phyloP scores from a whole-genome alignment of 1,140 invertebrate genomes.

The Drepana arcuata region DNA sequence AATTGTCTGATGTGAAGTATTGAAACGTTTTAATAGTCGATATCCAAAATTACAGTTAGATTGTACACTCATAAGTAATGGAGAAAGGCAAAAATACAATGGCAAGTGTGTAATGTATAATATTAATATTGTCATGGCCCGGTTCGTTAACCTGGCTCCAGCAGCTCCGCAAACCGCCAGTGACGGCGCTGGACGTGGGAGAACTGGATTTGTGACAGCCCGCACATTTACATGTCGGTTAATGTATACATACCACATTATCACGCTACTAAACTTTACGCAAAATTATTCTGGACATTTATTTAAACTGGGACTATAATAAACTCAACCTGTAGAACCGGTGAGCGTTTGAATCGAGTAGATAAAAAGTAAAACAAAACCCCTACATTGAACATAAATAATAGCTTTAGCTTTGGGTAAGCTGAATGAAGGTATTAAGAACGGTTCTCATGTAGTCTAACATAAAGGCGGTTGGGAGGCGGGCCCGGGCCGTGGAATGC shows the following conservation, averaged over 20 bases:
- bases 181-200: conserved; percentile 41
- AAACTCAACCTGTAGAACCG: conserved; percentile 17
- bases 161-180: conserved; percentile 4
- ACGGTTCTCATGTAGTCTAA: too few relatives aligned
- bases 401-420: too few relatives aligned
- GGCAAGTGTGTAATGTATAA: conserved; percentile 7
- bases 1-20: too few relatives aligned
- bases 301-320: conserved; percentile 42
- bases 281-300: conserved; percentile 43
- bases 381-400: too few relatives aligned
- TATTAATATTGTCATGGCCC: conserved; percentile 9
- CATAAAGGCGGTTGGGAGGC: conserved; percentile 27
- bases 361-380: too few relatives aligned
- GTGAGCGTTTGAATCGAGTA: too few relatives aligned
- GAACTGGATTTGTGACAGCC: conserved; percentile 52
- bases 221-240: conserved; percentile 25
- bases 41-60: too few relatives aligned
- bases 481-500: conserved; percentile 43
- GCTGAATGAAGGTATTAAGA: too few relatives aligned
- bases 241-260: conserved; percentile 13
- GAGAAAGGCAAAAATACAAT: conserved; percentile 19
- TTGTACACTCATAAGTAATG: conserved; percentile 3
- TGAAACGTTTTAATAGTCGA: too few relatives aligned
- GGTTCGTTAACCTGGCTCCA: conserved; percentile 32
- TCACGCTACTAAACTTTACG: conserved; percentile 14